phyloP scores from a whole-genome alignment of 2,113 vertebrate genomes.

The Genyomyrus donnyi region DNA sequence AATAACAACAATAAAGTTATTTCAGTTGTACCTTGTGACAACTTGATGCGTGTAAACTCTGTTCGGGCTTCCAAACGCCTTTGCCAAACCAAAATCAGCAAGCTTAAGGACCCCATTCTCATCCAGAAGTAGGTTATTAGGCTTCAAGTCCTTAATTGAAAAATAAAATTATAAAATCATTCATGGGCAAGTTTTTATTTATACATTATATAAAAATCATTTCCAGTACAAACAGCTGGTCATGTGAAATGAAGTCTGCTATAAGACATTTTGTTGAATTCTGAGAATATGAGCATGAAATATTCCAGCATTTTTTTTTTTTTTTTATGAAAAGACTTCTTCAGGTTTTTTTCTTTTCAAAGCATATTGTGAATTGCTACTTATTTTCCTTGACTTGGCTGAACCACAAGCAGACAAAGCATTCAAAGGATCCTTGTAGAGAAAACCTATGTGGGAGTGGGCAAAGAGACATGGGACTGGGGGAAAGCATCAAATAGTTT shows the following conservation, averaged over 20 bases:
- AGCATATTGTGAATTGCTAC: not conserved
- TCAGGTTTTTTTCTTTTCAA: not conserved
- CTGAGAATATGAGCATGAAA: not conserved
- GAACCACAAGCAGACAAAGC: not conserved
- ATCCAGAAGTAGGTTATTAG: slow-evolving; percentile 91
- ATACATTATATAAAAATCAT: not conserved
- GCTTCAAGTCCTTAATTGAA: slow-evolving; percentile 83
- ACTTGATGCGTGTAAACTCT: slow-evolving; percentile 95
- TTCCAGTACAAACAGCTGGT: not conserved
- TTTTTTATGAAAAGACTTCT: not conserved
- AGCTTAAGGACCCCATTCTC: slow-evolving; percentile 89
- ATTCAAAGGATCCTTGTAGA: not conserved
- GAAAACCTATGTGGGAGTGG: not conserved
- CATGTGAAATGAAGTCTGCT: not conserved
- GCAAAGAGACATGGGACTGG: not conserved
- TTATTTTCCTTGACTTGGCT: not conserved
- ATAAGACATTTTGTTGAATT: not conserved
- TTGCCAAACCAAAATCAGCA: slow-evolving; percentile 94
- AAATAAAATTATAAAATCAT: not conserved
- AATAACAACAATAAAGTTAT: not conserved
- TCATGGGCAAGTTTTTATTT: not conserved
- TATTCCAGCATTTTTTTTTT: not conserved
- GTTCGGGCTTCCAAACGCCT: slow-evolving; percentile 93
- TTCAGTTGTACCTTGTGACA: slow-evolving; percentile 76
- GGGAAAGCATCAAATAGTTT: not conserved